phyloP scores from a whole-genome alignment of 2,113 vertebrate genomes.

The Tachysurus vachellii region DNA sequence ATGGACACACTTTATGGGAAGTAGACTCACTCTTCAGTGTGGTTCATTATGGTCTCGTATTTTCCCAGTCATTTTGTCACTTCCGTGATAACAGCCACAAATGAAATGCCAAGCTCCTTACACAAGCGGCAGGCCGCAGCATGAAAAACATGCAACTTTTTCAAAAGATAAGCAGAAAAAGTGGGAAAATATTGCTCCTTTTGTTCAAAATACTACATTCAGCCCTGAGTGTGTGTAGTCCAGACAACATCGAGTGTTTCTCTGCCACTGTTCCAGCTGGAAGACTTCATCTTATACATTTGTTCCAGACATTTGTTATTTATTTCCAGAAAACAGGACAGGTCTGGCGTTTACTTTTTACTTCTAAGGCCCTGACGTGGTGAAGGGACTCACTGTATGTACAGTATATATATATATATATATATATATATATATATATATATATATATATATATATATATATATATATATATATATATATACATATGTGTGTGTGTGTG shows the following conservation, averaged over 20 bases:
- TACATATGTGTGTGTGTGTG: too few species aligned
- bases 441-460: too few species aligned
- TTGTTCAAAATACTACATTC: slow-evolving; percentile 32
- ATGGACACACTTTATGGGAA: slow-evolving; percentile 59
- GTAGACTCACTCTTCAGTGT: slow-evolving; percentile 63
- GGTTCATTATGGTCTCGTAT: slow-evolving; percentile 74
- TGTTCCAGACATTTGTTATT: not conserved
- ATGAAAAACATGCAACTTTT: slow-evolving; percentile 40
- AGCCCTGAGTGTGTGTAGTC: slow-evolving; percentile 11
- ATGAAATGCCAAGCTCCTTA: slow-evolving; percentile 59
- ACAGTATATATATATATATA: too few species aligned
- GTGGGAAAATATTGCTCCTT: slow-evolving; percentile 35
- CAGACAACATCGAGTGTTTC: not conserved
- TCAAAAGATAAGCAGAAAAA: slow-evolving; percentile 47
- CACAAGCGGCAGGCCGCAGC: slow-evolving; percentile 41
- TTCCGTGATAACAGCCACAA: slow-evolving; percentile 61
- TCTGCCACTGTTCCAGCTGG: not conserved
- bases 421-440: too few species aligned
- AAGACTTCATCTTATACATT: not conserved
- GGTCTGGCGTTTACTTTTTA: not conserved
- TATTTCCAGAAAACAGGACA: not conserved
- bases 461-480: too few species aligned
- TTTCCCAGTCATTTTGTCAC: slow-evolving; percentile 68
- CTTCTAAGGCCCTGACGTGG: not conserved
- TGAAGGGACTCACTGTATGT: not conserved